These are phyloP conservation scores for Slavum lentiscoides DNA, from an alignment of 2,888 invertebrate species.

Conservation along the genomic window DNA sequence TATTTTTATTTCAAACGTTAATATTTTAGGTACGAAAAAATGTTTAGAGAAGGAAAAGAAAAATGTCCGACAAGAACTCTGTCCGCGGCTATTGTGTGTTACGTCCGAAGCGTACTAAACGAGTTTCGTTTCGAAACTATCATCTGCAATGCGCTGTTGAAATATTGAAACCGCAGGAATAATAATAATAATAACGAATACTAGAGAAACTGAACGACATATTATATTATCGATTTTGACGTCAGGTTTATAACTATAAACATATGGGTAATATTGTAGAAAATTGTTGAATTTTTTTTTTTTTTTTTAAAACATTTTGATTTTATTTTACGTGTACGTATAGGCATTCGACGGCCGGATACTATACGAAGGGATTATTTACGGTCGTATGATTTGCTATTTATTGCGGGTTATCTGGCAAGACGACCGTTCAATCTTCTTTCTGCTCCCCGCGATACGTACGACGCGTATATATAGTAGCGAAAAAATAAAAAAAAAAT, in stretches of 20 bases:
- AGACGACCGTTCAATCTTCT: constrained; percentile 45
- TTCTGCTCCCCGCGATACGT: neutral
- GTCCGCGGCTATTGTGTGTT: too few relatives aligned
- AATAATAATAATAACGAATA: neutral
- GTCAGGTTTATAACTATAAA: too few relatives aligned
- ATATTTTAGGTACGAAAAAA: too few relatives aligned
- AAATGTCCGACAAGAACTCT: neutral
- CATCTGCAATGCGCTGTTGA: constrained; percentile 2
- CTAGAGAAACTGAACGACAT: neutral
- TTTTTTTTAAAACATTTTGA: neutral
- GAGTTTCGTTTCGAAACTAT: constrained; percentile 15
- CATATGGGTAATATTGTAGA: too few relatives aligned
- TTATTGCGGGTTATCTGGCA: constrained; percentile 48
- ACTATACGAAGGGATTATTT: constrained; percentile 40
- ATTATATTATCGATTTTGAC: constrained; percentile 8
- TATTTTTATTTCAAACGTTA: too few relatives aligned
- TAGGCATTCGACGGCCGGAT: constrained; percentile 11
- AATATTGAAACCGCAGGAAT: neutral
- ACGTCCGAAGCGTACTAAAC: neutral
- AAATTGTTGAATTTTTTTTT: too few relatives aligned
- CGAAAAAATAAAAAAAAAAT: constrained; percentile 20
- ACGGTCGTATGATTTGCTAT: constrained; percentile 48
- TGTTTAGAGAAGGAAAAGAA: too few relatives aligned
- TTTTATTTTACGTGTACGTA: neutral
- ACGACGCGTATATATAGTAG: neutral